Conservation (phyloP, 2,888 invertebrate species). For the Podabrus alpinus region DNA sequence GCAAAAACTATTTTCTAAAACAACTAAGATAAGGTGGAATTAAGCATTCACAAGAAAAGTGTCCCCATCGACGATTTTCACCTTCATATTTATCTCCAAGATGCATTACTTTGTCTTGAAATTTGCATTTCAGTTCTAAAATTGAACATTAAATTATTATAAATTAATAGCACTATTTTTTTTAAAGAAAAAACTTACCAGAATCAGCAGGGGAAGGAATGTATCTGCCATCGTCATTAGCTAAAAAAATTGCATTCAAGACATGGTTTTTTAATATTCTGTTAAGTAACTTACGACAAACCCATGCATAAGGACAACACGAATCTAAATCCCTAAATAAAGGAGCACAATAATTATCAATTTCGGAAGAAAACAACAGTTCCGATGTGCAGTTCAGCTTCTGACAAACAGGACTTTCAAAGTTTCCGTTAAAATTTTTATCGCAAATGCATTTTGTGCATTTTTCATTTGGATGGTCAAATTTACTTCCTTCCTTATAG, state of each 20-base stretch:
- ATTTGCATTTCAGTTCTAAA: slow-evolving; percentile 1
- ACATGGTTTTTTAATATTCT: background rate
- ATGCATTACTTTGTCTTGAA: background rate
- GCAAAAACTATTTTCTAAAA: background rate
- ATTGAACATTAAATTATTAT: background rate
- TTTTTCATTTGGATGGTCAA: background rate
- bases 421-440: slow-evolving; percentile 1
- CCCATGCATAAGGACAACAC: slow-evolving; percentile 4
- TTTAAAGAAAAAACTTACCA: background rate
- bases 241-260: background rate
- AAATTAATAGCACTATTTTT: background rate
- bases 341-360: slow-evolving; percentile 3
- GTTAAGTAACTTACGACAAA: slow-evolving; percentile 9
- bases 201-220: background rate
- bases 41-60: background rate
- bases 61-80: background rate
- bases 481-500: slow-evolving; percentile 6
- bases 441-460: slow-evolving; percentile 7
- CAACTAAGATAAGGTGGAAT: slow-evolving; percentile 13
- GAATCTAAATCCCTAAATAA: background rate
- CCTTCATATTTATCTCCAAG: slow-evolving; percentile 1
- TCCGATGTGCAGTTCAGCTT: background rate
- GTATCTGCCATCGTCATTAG: background rate
- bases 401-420: background rate
- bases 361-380: background rate